Evolutionary conservation across 2,113 vertebrate species (phyloP).

Genomic region (Silurus asotus): DNA sequence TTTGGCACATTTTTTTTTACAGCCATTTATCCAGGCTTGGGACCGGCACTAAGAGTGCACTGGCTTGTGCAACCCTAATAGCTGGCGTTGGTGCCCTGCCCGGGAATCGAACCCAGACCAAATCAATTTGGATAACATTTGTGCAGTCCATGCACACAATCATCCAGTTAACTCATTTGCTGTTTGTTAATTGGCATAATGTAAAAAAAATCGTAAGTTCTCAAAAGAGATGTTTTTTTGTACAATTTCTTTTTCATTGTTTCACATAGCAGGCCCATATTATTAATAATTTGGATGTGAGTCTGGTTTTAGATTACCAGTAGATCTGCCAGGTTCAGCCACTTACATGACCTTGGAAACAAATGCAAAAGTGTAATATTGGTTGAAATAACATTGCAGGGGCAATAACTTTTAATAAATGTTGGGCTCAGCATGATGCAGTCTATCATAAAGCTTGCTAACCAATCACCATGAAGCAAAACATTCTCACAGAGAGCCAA

Average conservation of each 20-base stretch:
- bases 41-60: too few species aligned
- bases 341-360: not conserved
- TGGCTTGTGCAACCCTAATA: too few species aligned
- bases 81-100: too few species aligned
- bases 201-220: not conserved
- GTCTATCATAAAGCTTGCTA: not conserved
- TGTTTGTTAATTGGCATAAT: not conserved
- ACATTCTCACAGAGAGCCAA: not conserved
- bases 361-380: not conserved
- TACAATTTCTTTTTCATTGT: not conserved
- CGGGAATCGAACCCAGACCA: too few species aligned
- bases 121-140: not conserved
- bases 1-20: too few species aligned
- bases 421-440: not conserved
- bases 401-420: constrained; percentile 5
- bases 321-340: not conserved
- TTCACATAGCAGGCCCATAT: not conserved
- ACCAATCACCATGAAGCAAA: not conserved
- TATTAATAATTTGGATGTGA: not conserved
- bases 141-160: too few species aligned
- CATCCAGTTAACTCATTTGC: not conserved
- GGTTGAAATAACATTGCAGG: not conserved
- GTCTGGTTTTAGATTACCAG: not conserved
- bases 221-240: not conserved
- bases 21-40: too few species aligned